A percentile compares a stretch with the other conserved stretches of the same genome.
phyloP scores from a whole-genome alignment of 2,888 invertebrate genomes.

The Dichetophora obliterata region DNA sequence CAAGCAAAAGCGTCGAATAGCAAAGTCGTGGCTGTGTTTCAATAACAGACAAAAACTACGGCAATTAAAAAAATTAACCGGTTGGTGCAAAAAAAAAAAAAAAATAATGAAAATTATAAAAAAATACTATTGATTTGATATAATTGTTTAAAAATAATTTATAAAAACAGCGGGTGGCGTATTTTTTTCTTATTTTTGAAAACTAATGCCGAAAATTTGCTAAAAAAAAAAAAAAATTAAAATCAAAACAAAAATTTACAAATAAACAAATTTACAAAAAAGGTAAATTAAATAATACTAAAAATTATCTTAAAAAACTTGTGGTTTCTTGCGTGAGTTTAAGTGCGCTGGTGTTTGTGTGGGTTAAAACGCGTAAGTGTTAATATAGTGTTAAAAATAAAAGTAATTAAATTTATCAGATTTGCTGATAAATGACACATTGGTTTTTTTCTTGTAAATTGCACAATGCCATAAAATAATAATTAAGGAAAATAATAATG shows the following conservation, averaged over 20 bases:
- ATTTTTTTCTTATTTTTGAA: slow-evolving; percentile 6
- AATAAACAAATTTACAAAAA: neutral
- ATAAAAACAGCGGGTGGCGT: neutral
- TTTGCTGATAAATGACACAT: too few relatives aligned
- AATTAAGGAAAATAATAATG: too few relatives aligned
- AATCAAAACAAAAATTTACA: neutral
- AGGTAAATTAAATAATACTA: too few relatives aligned
- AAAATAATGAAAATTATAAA: neutral
- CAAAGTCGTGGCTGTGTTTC: slow-evolving; percentile 4
- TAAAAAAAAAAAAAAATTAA: neutral
- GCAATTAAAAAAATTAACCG: slow-evolving; percentile 2
- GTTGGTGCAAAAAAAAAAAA: neutral
- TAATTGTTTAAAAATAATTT: neutral
- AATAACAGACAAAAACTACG: neutral
- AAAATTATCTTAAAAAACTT: too few relatives aligned
- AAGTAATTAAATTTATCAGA: too few relatives aligned
- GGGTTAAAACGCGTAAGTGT: too few relatives aligned
- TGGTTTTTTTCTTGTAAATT: too few relatives aligned
- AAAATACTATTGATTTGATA: neutral
- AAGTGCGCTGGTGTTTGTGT: too few relatives aligned
- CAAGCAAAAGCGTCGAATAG: slow-evolving; percentile 29
- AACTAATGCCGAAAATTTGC: slow-evolving; percentile 1
- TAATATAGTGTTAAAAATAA: too few relatives aligned
- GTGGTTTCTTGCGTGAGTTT: too few relatives aligned
- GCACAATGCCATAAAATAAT: too few relatives aligned